Conservation (phyloP, 2,797 vertebrate genomes). For the Anguilla anguilla region DNA sequence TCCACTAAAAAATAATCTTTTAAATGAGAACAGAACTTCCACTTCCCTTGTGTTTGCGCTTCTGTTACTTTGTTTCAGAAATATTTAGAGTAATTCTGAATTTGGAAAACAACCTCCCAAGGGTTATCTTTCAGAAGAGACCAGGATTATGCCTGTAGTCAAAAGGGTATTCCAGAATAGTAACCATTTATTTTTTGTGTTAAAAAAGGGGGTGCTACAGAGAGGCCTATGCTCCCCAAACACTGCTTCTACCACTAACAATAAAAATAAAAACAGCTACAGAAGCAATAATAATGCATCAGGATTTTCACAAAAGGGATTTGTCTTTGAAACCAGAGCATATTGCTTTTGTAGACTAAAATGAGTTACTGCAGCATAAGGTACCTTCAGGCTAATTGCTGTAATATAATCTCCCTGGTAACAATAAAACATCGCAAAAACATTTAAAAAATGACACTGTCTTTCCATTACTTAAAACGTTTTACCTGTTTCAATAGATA, state of each 20-base stretch:
- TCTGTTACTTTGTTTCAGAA: no score
- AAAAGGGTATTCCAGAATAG: no score
- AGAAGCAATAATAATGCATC: background rate
- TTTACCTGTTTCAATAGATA: background rate
- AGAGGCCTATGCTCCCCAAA: background rate
- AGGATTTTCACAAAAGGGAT: background rate
- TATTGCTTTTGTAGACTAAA: background rate
- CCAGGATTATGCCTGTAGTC: no score
- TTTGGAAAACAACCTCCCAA: no score
- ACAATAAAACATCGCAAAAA: background rate
- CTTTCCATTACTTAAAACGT: background rate
- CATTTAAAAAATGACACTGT: background rate
- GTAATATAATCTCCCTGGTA: background rate
- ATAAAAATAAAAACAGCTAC: background rate
- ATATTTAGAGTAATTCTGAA: no score
- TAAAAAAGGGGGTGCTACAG: no score
- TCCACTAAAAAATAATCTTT: no score
- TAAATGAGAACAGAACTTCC: no score
- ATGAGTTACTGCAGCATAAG: background rate
- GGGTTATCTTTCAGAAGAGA: no score
- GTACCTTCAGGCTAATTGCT: background rate
- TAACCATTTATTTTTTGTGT: no score
- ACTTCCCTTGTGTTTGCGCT: no score
- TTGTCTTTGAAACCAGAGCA: background rate
- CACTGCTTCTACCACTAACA: background rate